Evolutionary conservation across 2,888 invertebrate species (phyloP).

Genomic region (Dasypogon diadema): DNA sequence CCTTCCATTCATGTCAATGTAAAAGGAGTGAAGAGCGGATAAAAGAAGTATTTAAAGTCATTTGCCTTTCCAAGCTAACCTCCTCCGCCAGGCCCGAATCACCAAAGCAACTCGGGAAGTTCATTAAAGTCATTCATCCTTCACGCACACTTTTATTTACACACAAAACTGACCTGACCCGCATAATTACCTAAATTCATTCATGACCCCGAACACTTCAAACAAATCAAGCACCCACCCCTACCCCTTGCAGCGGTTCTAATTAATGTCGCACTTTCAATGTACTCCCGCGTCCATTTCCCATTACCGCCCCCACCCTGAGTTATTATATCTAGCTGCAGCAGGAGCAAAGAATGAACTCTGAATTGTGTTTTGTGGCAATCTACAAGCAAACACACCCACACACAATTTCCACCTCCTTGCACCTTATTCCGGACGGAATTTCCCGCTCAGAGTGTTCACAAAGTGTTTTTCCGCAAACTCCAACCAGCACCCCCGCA

Average conservation of each 20-base stretch:
- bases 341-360: conserved; percentile 9
- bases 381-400: conserved; percentile 34
- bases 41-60: not conserved
- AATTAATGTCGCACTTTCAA: conserved; percentile 41
- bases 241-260: conserved; percentile 11
- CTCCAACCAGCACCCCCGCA: conserved; percentile 12
- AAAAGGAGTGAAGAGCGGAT: too few relatives aligned
- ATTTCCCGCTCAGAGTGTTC: not conserved
- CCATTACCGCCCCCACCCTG: not conserved
- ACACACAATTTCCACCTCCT: not conserved
- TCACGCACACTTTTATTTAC: conserved; percentile 41
- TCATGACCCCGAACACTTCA: conserved; percentile 42
- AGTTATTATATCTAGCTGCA: conserved; percentile 32
- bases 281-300: conserved; percentile 24
- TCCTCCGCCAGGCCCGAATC: not conserved
- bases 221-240: conserved; percentile 37
- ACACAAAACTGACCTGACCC: conserved; percentile 45
- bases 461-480: conserved; percentile 36
- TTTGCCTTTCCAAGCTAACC: not conserved
- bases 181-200: conserved; percentile 49
- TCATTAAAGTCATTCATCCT: conserved; percentile 2
- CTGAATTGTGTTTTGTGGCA: conserved; percentile 39
- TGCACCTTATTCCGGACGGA: not conserved
- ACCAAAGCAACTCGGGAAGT: not conserved
- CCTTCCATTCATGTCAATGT: too few relatives aligned